Evolutionary conservation across 2,797 vertebrate species (phyloP).

Genomic region (Falco naumanni): DNA sequence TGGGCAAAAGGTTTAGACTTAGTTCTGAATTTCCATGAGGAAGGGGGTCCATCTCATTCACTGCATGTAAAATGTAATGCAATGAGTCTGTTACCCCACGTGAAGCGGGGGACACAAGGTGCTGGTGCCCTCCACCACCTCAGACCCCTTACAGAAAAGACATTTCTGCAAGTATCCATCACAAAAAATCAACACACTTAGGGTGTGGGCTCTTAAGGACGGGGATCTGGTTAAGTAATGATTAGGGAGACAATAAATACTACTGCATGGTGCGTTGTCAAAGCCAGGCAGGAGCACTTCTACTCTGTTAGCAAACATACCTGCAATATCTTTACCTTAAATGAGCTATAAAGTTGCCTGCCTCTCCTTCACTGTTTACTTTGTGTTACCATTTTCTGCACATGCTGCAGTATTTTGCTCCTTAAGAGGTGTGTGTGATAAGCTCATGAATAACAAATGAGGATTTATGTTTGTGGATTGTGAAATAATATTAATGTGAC

Average conservation of each 20-base stretch:
- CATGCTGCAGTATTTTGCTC: constrained; percentile 49
- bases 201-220: not conserved
- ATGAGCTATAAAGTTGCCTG: constrained; percentile 47
- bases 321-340: constrained; percentile 43
- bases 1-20: not conserved
- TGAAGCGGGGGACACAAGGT: fast-evolving
- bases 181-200: not conserved
- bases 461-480: constrained; percentile 63
- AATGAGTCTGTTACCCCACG: not conserved
- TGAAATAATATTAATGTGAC: constrained; percentile 60
- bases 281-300: not conserved
- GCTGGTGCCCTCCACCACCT: not conserved
- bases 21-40: not conserved
- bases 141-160: not conserved
- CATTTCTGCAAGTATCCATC: not conserved
- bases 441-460: constrained; percentile 71
- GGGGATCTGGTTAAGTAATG: not conserved
- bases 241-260: not conserved
- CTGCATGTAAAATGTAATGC: not conserved
- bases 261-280: not conserved
- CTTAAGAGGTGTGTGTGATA: constrained; percentile 44
- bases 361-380: constrained; percentile 43
- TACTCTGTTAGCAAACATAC: not conserved
- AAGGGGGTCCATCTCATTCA: not conserved
- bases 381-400: constrained; percentile 42